These are phyloP conservation scores for Condylura cristata DNA, from an alignment of 2,113 vertebrate genomes.

Conservation along the genomic window DNA sequence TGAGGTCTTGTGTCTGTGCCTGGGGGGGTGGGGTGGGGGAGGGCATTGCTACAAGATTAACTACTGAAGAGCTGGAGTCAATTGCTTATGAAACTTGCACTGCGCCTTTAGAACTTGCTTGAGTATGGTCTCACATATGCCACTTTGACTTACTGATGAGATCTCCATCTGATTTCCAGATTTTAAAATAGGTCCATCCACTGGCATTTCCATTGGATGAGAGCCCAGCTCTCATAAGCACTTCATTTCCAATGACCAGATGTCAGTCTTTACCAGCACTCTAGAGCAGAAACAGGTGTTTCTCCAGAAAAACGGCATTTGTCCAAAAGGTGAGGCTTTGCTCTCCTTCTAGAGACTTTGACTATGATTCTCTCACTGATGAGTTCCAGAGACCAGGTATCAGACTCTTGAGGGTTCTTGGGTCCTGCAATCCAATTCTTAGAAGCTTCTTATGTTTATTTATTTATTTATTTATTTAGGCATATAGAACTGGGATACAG, in stretches of 20 bases:
- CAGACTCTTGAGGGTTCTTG: not conserved
- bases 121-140: not conserved
- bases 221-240: not conserved
- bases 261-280: not conserved
- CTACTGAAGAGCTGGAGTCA: not conserved
- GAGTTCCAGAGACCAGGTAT: not conserved
- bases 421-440: not conserved
- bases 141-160: not conserved
- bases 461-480: no score
- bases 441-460: not conserved
- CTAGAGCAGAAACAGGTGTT: not conserved
- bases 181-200: not conserved
- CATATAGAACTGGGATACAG: no score
- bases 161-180: not conserved
- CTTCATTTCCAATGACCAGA: not conserved
- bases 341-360: not conserved
- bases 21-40: not conserved
- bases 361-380: not conserved
- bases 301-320: not conserved
- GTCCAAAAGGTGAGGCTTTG: not conserved
- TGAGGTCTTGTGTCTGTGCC: not conserved
- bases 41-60: not conserved
- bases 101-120: not conserved
- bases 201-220: not conserved
- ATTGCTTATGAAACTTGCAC: not conserved